Evolutionary conservation across 2,888 invertebrate genomes (phyloP), one percentile per base, ranked within the genome.

Genomic region (Trilocha varians): DNA sequence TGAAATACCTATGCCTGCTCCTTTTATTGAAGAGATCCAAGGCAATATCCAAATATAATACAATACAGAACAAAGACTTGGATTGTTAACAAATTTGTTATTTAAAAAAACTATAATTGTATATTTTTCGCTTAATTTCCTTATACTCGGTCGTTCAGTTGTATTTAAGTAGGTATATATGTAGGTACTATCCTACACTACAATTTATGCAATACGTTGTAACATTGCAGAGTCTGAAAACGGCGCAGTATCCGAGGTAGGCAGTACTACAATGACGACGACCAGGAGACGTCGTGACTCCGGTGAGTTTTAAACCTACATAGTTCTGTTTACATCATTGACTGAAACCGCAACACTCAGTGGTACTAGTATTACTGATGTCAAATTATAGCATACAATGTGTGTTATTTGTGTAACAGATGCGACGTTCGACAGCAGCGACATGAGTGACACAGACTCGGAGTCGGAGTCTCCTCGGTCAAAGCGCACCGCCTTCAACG

Each of bases 391-490:
- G n/a, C 25, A 25, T 25, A 2, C 11, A 25, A 11, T 25, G 5
- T 25, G 25, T 25, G 11, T 25, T 25, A 4, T n/a, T n/a, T n/a
- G n/a, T n/a, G n/a, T n/a, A n/a, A n/a, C 32, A 82, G 82, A 58
- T 32, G 79, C 73, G 5, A 83, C 83, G 1, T 80, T 77, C 53
- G 84, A 83, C 62, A 75, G 80, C 59, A 73, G 77, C 45, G 79
- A 82, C 55, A 65, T 62, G 53, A 83, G 83, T 53, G 76, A 79
- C 52, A 62, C 77, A 1, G 82, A 78, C 41, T 67, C 68, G 0
- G 74, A 73, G 6, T 59, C 59, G 5, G 48, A 45, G 5, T 14
- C 32, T 33, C 13, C 9, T 5, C 11, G 42, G n/a, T n/a, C n/a
- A n/a, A n/a, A n/a, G n/a, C n/a, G n/a, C n/a, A 42, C 43, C 34